A percentile compares a stretch with the other conserved stretches of the same genome.
These are phyloP conservation scores for Sebastolobus alascanus DNA, from an alignment of 2,797 vertebrate species.

Conservation along the genomic window DNA sequence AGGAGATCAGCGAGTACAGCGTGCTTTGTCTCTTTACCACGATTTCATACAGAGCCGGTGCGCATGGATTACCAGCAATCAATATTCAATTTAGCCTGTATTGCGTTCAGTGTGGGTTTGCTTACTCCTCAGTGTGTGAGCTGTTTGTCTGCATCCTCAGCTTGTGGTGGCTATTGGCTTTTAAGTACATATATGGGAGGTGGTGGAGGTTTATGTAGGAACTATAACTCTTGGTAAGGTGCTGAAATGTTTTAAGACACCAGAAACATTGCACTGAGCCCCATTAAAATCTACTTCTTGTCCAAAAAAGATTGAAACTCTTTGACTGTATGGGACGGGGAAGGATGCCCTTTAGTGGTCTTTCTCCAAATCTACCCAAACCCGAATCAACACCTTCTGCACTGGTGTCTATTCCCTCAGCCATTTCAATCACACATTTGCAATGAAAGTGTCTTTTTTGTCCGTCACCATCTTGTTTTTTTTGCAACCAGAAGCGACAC, in stretches of 20 bases:
- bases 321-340: too few relatives aligned
- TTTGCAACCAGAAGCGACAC: too few relatives aligned
- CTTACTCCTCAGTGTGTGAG: slow-evolving; percentile 47
- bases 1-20: slow-evolving; percentile 42
- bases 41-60: slow-evolving; percentile 56
- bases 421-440: too few relatives aligned
- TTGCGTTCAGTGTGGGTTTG: slow-evolving; percentile 35
- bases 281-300: slow-evolving; percentile 50
- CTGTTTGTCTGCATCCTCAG: slow-evolving; percentile 37
- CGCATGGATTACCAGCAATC: slow-evolving; percentile 69
- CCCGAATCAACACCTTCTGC: too few relatives aligned
- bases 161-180: slow-evolving; percentile 25
- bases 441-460: too few relatives aligned
- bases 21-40: slow-evolving; percentile 52
- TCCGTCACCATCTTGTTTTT: too few relatives aligned
- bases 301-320: not conserved
- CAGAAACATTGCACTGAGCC: slow-evolving; percentile 43
- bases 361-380: too few relatives aligned
- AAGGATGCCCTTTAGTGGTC: too few relatives aligned
- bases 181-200: not conserved
- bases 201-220: not conserved
- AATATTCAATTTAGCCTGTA: slow-evolving; percentile 73
- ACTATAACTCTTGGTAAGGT: slow-evolving; percentile 53
- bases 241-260: slow-evolving; percentile 36
- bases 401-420: not conserved